phyloP scores from a whole-genome alignment of 2,113 vertebrate genomes.

The Actenoides hombroni region DNA sequence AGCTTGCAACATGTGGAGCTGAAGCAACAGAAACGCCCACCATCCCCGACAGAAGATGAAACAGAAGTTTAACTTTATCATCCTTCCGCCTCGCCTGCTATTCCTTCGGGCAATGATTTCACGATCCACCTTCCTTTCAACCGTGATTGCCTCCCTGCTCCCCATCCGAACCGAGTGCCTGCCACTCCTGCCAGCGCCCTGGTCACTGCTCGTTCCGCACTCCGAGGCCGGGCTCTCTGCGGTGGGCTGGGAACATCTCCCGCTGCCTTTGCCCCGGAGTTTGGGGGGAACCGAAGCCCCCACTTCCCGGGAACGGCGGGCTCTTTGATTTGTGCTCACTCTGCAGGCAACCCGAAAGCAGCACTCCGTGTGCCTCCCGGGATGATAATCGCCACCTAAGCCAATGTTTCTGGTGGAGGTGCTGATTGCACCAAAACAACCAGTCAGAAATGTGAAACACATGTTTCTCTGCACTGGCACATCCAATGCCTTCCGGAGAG shows the following conservation, averaged over 20 bases:
- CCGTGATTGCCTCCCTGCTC: neutral
- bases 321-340: conserved; percentile 41
- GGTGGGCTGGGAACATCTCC: conserved; percentile 5
- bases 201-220: conserved; percentile 39
- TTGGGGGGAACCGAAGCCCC: conserved; percentile 5
- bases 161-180: conserved; percentile 4
- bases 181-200: conserved; percentile 14
- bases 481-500: conserved; percentile 41
- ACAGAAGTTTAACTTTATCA: conserved; percentile 79
- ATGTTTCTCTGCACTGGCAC: conserved; percentile 63
- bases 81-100: conserved; percentile 61
- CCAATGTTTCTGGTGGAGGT: conserved; percentile 51
- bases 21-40: conserved; percentile 83
- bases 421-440: conserved; percentile 66
- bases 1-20: conserved; percentile 83
- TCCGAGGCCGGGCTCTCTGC: conserved; percentile 26
- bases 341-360: neutral
- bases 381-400: conserved; percentile 35
- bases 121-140: conserved; percentile 20
- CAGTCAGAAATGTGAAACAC: conserved; percentile 68
- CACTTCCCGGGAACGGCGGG: neutral
- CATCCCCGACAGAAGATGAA: conserved; percentile 72
- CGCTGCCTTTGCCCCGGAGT: conserved; percentile 10
- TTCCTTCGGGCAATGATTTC: conserved; percentile 51
- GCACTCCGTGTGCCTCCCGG: conserved; percentile 21